Evolutionary conservation across 2,888 invertebrate genomes (phyloP), one percentile per base, ranked within the genome.

Genomic region (Dinocampus coccinellae): DNA sequence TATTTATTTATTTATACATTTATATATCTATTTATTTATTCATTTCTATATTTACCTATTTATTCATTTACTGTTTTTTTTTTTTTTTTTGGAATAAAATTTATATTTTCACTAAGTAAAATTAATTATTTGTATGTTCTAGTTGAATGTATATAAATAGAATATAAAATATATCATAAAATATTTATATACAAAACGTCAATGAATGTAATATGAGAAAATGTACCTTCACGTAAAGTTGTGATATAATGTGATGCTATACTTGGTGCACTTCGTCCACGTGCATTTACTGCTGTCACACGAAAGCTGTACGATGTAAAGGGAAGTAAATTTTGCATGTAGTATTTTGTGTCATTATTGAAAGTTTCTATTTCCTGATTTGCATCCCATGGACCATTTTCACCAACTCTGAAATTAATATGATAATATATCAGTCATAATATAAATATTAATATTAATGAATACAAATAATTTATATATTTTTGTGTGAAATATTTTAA

Each of bases 221-320:
- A 53, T 13, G 36, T 88, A 93, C 93, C 90, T 90, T 94, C 93
- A 79, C 93, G 89, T 76, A 93, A 89, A 67, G 93, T 93, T 78
- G 93, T 91, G 89, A 93, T 92, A 87, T 91, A 93, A 88, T 92
- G 93, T 70, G 93, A 93, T 82, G 91, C 91, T 84, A 91, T 91
- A 87, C 93, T 92, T 77, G 93, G 92, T 73, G 89, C 89, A 86
- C 93, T 93, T 74, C 90, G 88, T 77, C 94, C 94, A 88, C 92
- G 90, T 75, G 90, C 91, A 87, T 94, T 95, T 72, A 92, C 92
- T 62, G 93, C 93, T 80, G 91, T 88, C 77, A 94, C 90, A 71
- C 92, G 90, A 88, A 94, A 93, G 83, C 92, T 92, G 89, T 95
- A 94, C 71, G 93, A 92, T 62, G 93, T 94, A 88, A 92, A 94